Percentiles rank a stretch among this genome's conserved stretches.
Conservation (phyloP, 2,113 vertebrate species). For the Dunckerocampus dactyliophorus region DNA sequence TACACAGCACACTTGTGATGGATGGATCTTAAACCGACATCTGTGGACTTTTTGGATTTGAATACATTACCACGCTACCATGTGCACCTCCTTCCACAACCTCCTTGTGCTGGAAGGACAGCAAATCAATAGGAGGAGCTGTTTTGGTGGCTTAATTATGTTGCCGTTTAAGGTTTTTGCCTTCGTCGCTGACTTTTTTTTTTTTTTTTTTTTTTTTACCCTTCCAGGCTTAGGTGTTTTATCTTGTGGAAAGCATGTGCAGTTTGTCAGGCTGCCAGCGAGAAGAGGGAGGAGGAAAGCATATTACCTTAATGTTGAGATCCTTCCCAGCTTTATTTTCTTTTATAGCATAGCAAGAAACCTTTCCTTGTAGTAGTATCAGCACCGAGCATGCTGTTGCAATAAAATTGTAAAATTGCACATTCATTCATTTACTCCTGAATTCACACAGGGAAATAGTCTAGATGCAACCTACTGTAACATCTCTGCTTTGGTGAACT, state of each 20-base stretch:
- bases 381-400: background rate
- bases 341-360: background rate
- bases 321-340: background rate
- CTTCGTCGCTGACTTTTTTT: constrained; percentile 13
- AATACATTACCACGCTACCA: constrained; percentile 4
- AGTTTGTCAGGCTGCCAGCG: constrained; percentile 25
- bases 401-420: background rate
- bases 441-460: background rate
- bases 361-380: background rate
- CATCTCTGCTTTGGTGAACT: background rate
- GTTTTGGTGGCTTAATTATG: constrained; percentile 46
- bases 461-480: background rate
- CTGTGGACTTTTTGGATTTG: background rate
- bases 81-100: constrained; percentile 1
- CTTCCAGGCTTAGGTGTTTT: constrained; percentile 25
- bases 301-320: background rate
- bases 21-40: constrained; percentile 16
- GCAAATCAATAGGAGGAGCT: constrained; percentile 52
- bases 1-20: constrained; percentile 12
- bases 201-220: constrained; percentile 27
- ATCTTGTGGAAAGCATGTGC: constrained; percentile 18
- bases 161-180: constrained; percentile 47
- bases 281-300: background rate
- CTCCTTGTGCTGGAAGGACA: constrained; percentile 28
- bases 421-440: background rate